Evolutionary conservation across 2,113 vertebrate genomes (phyloP).

Genomic region (Pontoporia blainvillei): DNA sequence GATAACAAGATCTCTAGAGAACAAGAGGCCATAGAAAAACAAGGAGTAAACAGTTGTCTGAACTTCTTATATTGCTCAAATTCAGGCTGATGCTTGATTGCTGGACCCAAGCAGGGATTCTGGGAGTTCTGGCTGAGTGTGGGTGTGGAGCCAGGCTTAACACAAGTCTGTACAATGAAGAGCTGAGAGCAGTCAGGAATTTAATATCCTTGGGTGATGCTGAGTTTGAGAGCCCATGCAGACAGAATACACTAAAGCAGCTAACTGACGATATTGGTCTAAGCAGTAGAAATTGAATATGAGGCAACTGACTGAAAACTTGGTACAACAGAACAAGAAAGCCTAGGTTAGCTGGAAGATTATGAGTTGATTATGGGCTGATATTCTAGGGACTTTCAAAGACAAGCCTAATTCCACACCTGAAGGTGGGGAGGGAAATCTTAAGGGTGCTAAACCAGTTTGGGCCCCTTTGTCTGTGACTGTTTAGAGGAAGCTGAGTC

Average conservation of each 20-base stretch:
- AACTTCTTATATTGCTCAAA: not conserved
- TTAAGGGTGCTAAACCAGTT: not conserved
- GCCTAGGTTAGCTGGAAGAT: not conserved
- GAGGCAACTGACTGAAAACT: not conserved
- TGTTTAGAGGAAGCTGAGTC: not conserved
- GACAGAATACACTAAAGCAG: not conserved
- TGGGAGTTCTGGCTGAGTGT: not conserved
- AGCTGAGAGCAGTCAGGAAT: not conserved
- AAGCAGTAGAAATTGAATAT: not conserved
- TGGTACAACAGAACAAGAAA: not conserved
- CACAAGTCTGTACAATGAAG: not conserved
- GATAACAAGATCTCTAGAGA: not conserved
- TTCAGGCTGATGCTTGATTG: not conserved
- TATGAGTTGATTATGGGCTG: not conserved
- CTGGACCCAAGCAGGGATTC: not conserved
- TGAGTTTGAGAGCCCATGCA: not conserved
- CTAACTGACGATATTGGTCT: not conserved
- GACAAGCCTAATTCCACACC: not conserved
- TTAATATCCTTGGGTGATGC: not conserved
- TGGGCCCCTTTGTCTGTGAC: not conserved
- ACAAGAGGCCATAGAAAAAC: not conserved
- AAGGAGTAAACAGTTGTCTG: not conserved
- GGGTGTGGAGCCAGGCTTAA: not conserved
- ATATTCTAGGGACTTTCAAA: not conserved
- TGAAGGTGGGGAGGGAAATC: not conserved